Base-by-base conservation (phyloP, 1,140 invertebrate species). In the Tetraneura akinire region DNA sequence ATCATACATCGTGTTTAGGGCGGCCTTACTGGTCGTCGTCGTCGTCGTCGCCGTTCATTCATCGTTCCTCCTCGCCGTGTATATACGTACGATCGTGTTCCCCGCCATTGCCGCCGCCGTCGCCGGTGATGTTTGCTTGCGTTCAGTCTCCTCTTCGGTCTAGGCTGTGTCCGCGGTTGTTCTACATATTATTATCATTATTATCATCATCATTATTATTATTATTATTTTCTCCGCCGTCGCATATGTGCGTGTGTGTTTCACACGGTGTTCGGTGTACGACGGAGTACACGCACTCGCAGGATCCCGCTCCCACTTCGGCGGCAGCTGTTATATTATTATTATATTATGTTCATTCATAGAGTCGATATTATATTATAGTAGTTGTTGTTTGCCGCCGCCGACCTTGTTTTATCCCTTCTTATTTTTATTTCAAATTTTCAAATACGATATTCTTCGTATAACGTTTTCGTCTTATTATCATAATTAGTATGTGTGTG, bases 391-490 rank as follows among this genome's bases (percentile, higher is more conserved):
- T 47, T 26, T n/a, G 51, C n/a, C 3, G 9, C n/a, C 66, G 23
- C 21, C 66, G 66, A 70, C 66, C 66, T 70, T 70, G 66, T 70
- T 70, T 23, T 49, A 49, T 49, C 66, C 66, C 66, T 70, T 70
- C 66, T 49, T 49, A 37, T 37, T 49, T 66, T n/a, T 32, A 37
- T 62, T 42, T 66, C n/a, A n/a, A n/a, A n/a, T 68, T 23, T 23
- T 21, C 11, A 26, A 26, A 49, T 49, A n/a, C 18, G 9, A 26
- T 70, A 26, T 18, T 70, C 42, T 42, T 16, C 45, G 18, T n/a
- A 47, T 70, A 49, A 70, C 45, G 45, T 70, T 70, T 70, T 47
- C 23, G 45, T 47, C 51, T 21, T 49, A 70, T 26, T 70, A 66
- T 66, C 14, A n/a, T 53, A 3, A 47, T 47, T 10, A 47, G 21